A percentile compares a stretch with the other conserved stretches of the same genome.
Evolutionary conservation across 2,888 invertebrate genomes (phyloP).

Genomic region (Meganola albula): DNA sequence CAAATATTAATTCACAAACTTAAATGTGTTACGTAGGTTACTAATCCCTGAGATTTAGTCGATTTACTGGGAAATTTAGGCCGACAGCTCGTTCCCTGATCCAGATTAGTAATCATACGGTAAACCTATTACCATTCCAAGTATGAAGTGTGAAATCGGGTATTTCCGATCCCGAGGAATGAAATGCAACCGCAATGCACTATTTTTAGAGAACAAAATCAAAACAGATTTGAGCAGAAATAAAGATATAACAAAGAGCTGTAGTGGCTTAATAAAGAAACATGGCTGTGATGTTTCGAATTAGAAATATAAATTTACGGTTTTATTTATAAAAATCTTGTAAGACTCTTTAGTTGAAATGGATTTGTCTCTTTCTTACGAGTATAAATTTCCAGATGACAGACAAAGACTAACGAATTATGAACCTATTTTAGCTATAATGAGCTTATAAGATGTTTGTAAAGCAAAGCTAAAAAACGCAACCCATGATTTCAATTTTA

Average conservation of each 20-base stretch:
- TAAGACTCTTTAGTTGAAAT: too few species aligned
- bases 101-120: constrained; percentile 53
- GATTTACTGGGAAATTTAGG: constrained; percentile 32
- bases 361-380: too few species aligned
- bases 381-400: too few species aligned
- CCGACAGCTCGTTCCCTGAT: constrained; percentile 35
- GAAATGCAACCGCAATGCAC: constrained; percentile 25
- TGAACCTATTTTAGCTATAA: too few species aligned
- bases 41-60: constrained; percentile 27
- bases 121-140: constrained; percentile 47
- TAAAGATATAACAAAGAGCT: too few species aligned
- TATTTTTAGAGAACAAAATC: constrained; percentile 32
- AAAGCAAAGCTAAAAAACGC: too few species aligned
- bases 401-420: too few species aligned
- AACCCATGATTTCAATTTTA: too few species aligned
- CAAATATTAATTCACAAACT: constrained; percentile 7
- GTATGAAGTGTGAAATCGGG: constrained; percentile 53
- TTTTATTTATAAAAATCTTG: too few species aligned
- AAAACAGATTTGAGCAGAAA: too few species aligned
- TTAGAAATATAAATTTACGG: too few species aligned
- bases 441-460: too few species aligned
- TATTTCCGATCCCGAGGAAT: constrained; percentile 32
- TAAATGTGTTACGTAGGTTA: constrained; percentile 8
- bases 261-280: constrained; percentile 57
- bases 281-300: constrained; percentile 24